Evolutionary conservation across 2,888 invertebrate species (phyloP), one percentile per base, ranked within the genome.

Genomic region (Trachelus stipa): DNA sequence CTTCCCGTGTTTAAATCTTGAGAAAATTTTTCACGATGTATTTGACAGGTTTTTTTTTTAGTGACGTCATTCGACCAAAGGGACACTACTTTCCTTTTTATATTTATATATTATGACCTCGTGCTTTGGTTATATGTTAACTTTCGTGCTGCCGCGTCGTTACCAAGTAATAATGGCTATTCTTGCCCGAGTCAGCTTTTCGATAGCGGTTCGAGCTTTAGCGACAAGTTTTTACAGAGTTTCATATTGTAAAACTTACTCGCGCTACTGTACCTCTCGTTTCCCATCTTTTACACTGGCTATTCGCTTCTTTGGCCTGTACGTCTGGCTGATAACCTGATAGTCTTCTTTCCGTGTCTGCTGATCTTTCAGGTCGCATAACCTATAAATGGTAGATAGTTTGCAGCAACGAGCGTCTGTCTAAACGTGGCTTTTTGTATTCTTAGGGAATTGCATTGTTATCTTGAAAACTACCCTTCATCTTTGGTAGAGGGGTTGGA

Each of bases 151-250:
- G 23, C 3, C 12, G 12, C 34, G 71, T 71, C 71, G 71, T 71
- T 71, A 71, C 12, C 71, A 71, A 31, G 31, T 71, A 71, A 71
- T 71, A 71, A 71, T 71, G 71, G 71, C 71, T 12, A 71, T 71
- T 71, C 71, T 71, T 71, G 71, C 12, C 12, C 71, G 31, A 34
- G 71, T 71, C 71, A 71, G 71, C 71, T 71, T 71, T 71, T 31
- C 71, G 71, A 71, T 71, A 12, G 33, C 71, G 23, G 9, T 56
- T 9, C 9, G 56, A 56, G 71, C 34, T 12, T 71, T 12, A 31
- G 33, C 71, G 71, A 23, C 71, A 34, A 71, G 31, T 71, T 71
- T 71, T 71, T 71, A 71, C 33, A 31, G 71, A 12, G 31, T 31
- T 31, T 34, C 71, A 34, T 71, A 71, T 71, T 71, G 71, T 71